These are phyloP conservation scores for Sebastes vulpes DNA, from an alignment of 2,797 vertebrate species.

Conservation along the genomic window DNA sequence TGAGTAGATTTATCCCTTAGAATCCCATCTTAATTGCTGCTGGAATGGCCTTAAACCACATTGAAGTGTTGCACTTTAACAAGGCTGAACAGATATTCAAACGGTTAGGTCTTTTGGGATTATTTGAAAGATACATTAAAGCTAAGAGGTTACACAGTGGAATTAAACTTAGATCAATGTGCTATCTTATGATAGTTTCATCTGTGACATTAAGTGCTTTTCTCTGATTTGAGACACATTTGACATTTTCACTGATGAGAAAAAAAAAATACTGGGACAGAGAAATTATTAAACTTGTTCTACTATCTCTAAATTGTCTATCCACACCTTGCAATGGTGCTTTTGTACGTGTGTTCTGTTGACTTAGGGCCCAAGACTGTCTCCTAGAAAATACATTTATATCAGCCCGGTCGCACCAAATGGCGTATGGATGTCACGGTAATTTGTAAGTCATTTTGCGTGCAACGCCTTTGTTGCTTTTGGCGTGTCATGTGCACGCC, in stretches of 20 bases:
- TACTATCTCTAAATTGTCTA: neutral
- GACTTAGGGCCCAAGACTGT: neutral
- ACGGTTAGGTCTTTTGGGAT: neutral
- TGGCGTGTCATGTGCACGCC: neutral
- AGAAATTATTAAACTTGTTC: neutral
- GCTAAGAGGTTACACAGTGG: neutral
- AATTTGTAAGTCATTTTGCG: neutral
- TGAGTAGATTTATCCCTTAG: constrained; percentile 12
- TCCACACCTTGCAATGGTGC: neutral
- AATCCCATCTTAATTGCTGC: constrained; percentile 45
- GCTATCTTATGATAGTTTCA: neutral
- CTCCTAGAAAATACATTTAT: neutral
- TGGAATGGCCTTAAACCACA: constrained; percentile 35
- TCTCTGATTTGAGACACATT: neutral
- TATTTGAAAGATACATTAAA: constrained; percentile 8
- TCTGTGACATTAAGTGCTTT: neutral
- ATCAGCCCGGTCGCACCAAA: too few relatives aligned
- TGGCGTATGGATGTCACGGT: neutral
- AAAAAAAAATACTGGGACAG: neutral
- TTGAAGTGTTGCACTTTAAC: constrained; percentile 8
- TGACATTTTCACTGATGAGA: neutral
- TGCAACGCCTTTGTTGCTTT: neutral
- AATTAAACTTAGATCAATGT: neutral
- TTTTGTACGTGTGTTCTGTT: neutral
- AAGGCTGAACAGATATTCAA: constrained; percentile 23